phyloP scores from a whole-genome alignment of 35 echinoderm and acorn worm genomes.

The Diadema setosum region DNA sequence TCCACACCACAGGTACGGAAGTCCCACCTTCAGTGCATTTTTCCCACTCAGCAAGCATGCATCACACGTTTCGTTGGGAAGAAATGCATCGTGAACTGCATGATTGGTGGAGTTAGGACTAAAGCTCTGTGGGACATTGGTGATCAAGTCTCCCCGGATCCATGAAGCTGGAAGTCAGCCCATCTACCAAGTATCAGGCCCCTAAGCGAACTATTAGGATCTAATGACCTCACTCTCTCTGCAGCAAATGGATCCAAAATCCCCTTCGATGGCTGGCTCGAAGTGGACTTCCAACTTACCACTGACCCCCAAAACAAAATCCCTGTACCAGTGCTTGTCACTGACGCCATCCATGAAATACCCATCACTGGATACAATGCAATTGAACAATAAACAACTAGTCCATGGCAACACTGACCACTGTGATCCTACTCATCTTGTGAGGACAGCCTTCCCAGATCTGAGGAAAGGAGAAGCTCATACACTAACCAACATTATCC shows the following conservation, averaged over 20 bases:
- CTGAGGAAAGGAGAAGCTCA: not conserved
- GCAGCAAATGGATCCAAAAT: conserved; percentile 47
- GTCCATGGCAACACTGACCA: not conserved
- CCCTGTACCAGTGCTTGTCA: not conserved
- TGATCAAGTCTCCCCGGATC: conserved; percentile 27
- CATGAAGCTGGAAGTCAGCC: not conserved
- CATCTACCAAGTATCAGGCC: not conserved
- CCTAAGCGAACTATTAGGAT: not conserved
- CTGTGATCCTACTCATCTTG: not conserved
- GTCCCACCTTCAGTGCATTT: not conserved
- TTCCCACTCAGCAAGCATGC: not conserved
- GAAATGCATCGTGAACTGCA: conserved; percentile 7
- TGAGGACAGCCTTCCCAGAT: not conserved
- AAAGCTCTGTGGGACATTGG: conserved; percentile 51
- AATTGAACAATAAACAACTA: not conserved
- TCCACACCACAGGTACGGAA: not conserved
- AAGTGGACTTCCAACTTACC: not conserved
- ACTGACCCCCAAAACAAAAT: not conserved
- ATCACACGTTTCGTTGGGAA: not conserved
- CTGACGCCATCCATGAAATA: not conserved
- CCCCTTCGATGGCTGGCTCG: conserved; percentile 38
- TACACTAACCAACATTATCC: not conserved
- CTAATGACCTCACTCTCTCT: not conserved
- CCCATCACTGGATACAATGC: not conserved
- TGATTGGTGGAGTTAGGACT: not conserved